Base-by-base conservation (phyloP, 2,888 invertebrate species). In the Eulithis prunata region DNA sequence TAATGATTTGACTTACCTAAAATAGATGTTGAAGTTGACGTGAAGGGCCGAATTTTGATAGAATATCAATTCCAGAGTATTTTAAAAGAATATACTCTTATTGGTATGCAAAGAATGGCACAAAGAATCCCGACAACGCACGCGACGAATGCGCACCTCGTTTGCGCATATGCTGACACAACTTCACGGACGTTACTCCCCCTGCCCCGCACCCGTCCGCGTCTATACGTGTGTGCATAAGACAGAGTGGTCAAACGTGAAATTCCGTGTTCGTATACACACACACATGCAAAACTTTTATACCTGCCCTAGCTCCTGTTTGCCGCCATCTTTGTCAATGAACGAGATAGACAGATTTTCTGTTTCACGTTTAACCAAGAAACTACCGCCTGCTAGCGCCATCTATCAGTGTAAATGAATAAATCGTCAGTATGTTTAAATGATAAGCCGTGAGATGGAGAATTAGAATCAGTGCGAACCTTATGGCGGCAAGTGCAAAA, bases 51-150 rank as follows among this genome's bases (percentile, higher is more conserved):
- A 94, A 95, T 95, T 95, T 95, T 95, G 95, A 94, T 94, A 92
- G 87, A 83, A 83, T 89, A 86, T 94, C 93, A 94, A 94, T 95
- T 94, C 94, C 91, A 91, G 94, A 94, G 95, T 95, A 95, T 94
- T 95, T 94, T 94, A 94, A 94, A 95, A 95, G 94, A 95, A 95
- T 94, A 94, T 94, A 94, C 94, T 94, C 94, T 95, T 95, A 94
- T 95, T 97, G 97, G 97, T 97, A 97, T 97, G 97, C 96, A 95
- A 96, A 96, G 97, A 97, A 97, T 97, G 97, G 96, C 97, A 97
- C 97, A 97, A 97, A 97, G 97, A 97, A 97, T 97, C 97, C 95
- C 95, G 96, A 97, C 97, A 97, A 97, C 97, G 97, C 97, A 96
- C 94, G 95, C 95, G 95, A 94, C 95, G 94, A 95, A 94, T 94